phyloP scores from a whole-genome alignment of 2,888 invertebrate species.

The Micoletzkya japonica region DNA sequence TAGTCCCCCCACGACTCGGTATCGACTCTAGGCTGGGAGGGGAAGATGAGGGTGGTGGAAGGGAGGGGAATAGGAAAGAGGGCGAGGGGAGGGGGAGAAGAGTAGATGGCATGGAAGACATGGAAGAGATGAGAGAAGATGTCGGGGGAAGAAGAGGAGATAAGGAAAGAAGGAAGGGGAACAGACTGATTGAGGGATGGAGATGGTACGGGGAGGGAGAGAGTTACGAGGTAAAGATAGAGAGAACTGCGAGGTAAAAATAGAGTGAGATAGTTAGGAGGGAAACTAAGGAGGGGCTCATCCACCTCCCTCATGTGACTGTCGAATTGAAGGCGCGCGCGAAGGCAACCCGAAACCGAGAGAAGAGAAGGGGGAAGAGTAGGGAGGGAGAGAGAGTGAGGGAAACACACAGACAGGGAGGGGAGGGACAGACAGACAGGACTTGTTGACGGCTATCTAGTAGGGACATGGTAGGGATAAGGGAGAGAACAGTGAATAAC shows the following conservation, averaged over 20 bases:
- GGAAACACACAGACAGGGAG: constrained; percentile 27
- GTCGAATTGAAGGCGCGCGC: neutral
- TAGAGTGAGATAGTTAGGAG: neutral
- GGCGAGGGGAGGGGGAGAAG: neutral
- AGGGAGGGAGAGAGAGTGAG: constrained; percentile 25
- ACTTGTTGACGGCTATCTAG: constrained; percentile 7
- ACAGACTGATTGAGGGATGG: neutral
- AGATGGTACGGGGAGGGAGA: neutral
- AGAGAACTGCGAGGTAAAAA: neutral
- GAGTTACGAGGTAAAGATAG: neutral
- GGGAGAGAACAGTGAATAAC: no score
- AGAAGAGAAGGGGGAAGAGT: constrained; percentile 3
- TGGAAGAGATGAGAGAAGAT: neutral
- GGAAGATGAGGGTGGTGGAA: neutral
- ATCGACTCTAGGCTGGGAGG: neutral
- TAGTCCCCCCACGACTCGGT: neutral
- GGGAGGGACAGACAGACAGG: constrained; percentile 30
- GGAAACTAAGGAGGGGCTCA: neutral
- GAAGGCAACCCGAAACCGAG: neutral
- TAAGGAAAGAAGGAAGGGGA: neutral
- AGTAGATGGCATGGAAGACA: neutral
- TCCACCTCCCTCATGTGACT: no score
- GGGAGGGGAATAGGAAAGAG: constrained; percentile 2
- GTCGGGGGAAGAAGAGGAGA: neutral
- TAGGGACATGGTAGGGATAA: neutral